Evolutionary conservation across 2,888 invertebrate genomes (phyloP).

Genomic region (Hermodice carunculata): DNA sequence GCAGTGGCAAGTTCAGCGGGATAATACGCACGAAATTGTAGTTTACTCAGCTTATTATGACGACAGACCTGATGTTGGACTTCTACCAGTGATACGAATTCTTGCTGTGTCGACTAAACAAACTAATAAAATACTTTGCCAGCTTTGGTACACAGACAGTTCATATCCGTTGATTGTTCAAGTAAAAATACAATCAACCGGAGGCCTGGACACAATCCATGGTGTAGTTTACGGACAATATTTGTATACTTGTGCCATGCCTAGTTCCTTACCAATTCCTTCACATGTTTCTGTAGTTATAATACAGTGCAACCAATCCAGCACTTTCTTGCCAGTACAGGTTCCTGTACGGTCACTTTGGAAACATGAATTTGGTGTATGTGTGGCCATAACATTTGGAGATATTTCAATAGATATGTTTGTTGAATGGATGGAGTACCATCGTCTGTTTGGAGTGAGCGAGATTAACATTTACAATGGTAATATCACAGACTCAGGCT

Average conservation of each 20-base stretch:
- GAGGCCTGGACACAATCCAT: constrained; percentile 17
- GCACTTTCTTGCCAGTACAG: constrained; percentile 23
- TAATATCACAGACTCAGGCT: constrained; percentile 10
- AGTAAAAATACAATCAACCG: constrained; percentile 12
- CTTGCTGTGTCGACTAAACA: constrained; percentile 9
- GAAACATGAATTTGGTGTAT: constrained; percentile 37
- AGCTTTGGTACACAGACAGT: constrained; percentile 34
- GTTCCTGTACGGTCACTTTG: constrained; percentile 10
- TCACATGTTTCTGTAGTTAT: constrained; percentile 30
- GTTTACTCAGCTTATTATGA: constrained; percentile 37
- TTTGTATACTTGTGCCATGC: constrained; percentile 26
- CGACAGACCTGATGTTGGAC: constrained; percentile 27
- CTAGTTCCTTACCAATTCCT: constrained; percentile 18
- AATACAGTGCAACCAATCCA: constrained; percentile 14
- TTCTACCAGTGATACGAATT: constrained; percentile 24
- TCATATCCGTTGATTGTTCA: constrained; percentile 21
- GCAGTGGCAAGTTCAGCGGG: too few species aligned
- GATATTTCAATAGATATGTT: constrained; percentile 2
- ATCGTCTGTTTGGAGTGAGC: constrained; percentile 33
- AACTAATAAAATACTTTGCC: constrained; percentile 24
- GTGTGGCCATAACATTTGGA: constrained; percentile 37
- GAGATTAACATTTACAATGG: constrained; percentile 37
- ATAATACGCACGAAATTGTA: too few species aligned
- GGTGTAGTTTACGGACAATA: constrained; percentile 26
- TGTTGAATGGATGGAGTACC: constrained; percentile 41